These are phyloP conservation scores for Theonella swinhoei DNA, from an alignment of 37 sponge, comb jelly and placozoan species.

Conservation along the genomic window DNA sequence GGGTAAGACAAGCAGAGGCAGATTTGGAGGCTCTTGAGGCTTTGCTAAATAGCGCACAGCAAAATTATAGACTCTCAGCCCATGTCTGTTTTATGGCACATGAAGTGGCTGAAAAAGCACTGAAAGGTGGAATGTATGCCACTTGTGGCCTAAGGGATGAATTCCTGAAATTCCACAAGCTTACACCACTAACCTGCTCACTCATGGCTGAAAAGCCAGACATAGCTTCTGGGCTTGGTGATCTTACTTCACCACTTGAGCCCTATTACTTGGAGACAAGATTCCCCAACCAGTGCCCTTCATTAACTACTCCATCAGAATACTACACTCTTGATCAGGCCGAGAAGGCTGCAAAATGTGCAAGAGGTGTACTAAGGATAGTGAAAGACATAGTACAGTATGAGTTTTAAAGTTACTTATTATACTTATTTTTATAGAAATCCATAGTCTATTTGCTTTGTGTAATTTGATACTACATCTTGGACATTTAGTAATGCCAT, in stretches of 20 bases:
- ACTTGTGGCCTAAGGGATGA: conserved; percentile 2
- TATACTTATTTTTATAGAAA: too few species aligned
- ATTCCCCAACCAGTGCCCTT: conserved; percentile 32
- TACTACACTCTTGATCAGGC: not conserved
- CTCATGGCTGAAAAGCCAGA: not conserved
- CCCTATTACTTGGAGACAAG: conserved; percentile 29
- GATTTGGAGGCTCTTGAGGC: conserved; percentile 31
- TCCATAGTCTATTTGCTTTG: not conserved
- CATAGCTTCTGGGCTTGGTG: not conserved
- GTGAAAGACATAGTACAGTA: not conserved
- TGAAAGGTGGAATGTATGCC: conserved; percentile 63
- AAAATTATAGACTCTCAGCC: conserved; percentile 9
- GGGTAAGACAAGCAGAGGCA: conserved; percentile 48
- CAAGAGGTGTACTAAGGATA: not conserved
- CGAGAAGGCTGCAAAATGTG: conserved; percentile 1
- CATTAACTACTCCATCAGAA: not conserved
- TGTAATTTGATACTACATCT: too few species aligned
- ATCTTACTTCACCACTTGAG: not conserved
- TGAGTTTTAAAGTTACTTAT: not conserved
- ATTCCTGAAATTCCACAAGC: not conserved
- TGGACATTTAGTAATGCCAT: too few species aligned
- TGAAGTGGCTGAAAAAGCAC: conserved; percentile 61
- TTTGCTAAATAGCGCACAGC: not conserved
- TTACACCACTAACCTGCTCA: not conserved
- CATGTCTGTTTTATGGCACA: conserved; percentile 58